Evolutionary conservation across 2,113 vertebrate genomes (phyloP), one percentile per base, ranked within the genome.

Genomic region (Paracyprichromis sp.): DNA sequence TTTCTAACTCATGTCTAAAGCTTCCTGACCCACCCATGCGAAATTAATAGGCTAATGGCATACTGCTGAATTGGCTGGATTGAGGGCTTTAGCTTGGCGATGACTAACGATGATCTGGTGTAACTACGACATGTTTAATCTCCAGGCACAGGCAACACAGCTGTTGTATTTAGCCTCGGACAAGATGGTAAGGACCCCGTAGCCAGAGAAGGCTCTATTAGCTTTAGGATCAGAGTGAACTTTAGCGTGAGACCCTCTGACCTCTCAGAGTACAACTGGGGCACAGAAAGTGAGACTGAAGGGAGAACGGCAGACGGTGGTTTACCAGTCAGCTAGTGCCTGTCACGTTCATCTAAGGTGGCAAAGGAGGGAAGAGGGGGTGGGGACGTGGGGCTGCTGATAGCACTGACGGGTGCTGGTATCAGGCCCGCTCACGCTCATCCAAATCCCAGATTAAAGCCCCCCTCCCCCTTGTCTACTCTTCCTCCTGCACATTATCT

Each of bases 391-490:
- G 83, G 80, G 2, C 84, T 89, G 91, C 95, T 93, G 94, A 95
- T 96, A 96, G 92, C 89, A 82, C 88, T 50, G 86, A 83, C 57
- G 79, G 90, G 88, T 90, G 87, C 87, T 92, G 86, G 93, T 96
- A 82, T 93, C 94, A 80, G 96, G 93, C 93, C 94, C 82, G 88
- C 95, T 93, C 93, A 93, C 82, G 31, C 94, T 92, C 90, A 86
- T 93, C 95, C 94, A 96, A 97, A 97, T 97, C 96, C 96, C 93
- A 96, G 96, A 97, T 97, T 97, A 97, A 95, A 84, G 76, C 50
- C 83, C 90, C 88, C 92, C 84, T 14, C 93, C 80, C 80, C 69
- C 63, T 50, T n/a, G 7, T 84, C 47, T 29, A 3, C 80, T 53
- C 92, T 57, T 78, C 38, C 88, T 90, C 83, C 57, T 69, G n/a